phyloP scores from a whole-genome alignment of 2,888 invertebrate genomes.

The Spodoptera exigua region DNA sequence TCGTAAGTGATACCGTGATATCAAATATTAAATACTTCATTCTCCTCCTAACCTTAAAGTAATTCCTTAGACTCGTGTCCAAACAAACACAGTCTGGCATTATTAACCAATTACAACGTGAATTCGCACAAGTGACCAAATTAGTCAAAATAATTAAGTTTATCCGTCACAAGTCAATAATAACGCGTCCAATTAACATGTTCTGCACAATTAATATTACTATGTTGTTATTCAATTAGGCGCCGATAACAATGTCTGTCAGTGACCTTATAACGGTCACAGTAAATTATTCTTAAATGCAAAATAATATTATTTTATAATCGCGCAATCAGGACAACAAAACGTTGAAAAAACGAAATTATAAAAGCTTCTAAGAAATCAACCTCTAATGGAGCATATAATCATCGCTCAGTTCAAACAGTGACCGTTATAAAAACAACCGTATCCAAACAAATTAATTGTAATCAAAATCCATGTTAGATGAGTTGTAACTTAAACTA shows the following conservation, averaged over 20 bases:
- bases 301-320: background rate
- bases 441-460: conserved; percentile 41
- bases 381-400: conserved; percentile 10
- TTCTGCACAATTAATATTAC: conserved; percentile 43
- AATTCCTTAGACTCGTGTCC: too few species aligned
- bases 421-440: conserved; percentile 43
- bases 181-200: conserved; percentile 41
- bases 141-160: conserved; percentile 36
- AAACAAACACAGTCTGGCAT: too few species aligned
- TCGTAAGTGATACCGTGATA: too few species aligned
- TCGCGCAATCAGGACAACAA: conserved; percentile 10
- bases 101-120: background rate
- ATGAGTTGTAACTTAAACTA: background rate
- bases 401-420: conserved; percentile 17
- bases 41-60: too few species aligned
- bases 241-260: conserved; percentile 46
- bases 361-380: conserved; percentile 9
- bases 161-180: conserved; percentile 28
- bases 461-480: conserved; percentile 34
- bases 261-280: conserved; percentile 49
- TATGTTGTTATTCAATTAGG: conserved; percentile 53
- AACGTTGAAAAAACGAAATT: conserved; percentile 5
- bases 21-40: too few species aligned
- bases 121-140: conserved; percentile 17
- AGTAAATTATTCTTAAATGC: conserved; percentile 18